Base-by-base conservation (phyloP, 2,113 vertebrate species). In the Physeter macrocephalus region DNA sequence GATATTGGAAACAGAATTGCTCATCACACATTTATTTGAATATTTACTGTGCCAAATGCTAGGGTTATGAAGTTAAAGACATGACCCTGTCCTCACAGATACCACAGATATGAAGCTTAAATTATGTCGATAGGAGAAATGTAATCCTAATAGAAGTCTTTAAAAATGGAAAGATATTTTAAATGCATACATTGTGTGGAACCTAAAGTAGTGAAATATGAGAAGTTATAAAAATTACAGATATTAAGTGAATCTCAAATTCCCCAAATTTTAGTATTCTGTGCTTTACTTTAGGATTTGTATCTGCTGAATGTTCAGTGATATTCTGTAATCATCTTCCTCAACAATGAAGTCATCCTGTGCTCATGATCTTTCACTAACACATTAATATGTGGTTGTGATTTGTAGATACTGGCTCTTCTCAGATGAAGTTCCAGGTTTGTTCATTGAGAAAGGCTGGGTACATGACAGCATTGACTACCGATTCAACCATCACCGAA, bases 401-500 rank as follows among this genome's bases (percentile, higher is more conserved):
- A 88, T 97, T 93, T 98, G 36, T 98, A 99, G 99, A 94, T 99
- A 99, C 94, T 99, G 99, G 99, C 99, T 99, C 71, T 99, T 99
- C 98, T 99, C 99, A 0, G 99, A 99, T 74, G 99, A 99, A 80
- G 99, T 99, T 97, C 99, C 99, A 71, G 99, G 99, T 25, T 98
- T 99, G 92, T 99, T 99, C 98, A 98, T 99, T 31, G 99, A 99
- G 97, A 99, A 99, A 92, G 99, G 99, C 82, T 99, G 99, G 99
- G 99, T 99, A 2, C 99, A 99, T 14, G 99, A 99, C 83, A 98
- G 99, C 95, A 99, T 99, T 54, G 99, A 99, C 94, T 99, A 99
- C 98, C 99, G 94, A 88, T 99, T 99, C 97, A 99, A 94, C 17
- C 99, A 99, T 91, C 99, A 98, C 11, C 98, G 98, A 14, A 98